phyloP scores from a whole-genome alignment of 2,113 vertebrate genomes.

The Candoia aspera region DNA sequence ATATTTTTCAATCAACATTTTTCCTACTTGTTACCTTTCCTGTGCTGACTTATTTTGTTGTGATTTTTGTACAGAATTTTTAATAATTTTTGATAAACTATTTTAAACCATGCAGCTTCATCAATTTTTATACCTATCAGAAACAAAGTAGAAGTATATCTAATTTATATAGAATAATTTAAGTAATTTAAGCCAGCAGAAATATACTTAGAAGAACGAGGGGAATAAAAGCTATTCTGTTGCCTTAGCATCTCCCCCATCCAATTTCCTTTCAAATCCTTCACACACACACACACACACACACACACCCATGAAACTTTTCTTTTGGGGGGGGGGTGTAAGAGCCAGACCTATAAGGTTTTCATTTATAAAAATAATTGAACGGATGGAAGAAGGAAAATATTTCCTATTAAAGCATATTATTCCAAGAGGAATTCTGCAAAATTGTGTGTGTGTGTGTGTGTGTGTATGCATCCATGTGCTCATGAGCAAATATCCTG shows the following conservation, averaged over 20 bases:
- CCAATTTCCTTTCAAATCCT: conserved; percentile 79
- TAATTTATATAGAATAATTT: conserved; percentile 87
- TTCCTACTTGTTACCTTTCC: conserved; percentile 88
- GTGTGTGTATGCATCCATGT: conserved; percentile 69
- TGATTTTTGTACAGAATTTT: conserved; percentile 94
- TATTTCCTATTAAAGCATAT: conserved; percentile 74
- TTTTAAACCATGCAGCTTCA: conserved; percentile 89
- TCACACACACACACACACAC: conserved; percentile 54
- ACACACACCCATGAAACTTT: conserved; percentile 59
- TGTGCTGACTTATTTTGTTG: conserved; percentile 92
- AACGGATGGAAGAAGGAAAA: conserved; percentile 67
- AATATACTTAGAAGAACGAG: conserved; percentile 83
- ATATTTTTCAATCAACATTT: conserved; percentile 93
- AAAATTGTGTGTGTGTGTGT: conserved; percentile 80
- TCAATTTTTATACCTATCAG: conserved; percentile 87
- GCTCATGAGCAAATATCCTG: conserved; percentile 68
- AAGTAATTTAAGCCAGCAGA: conserved; percentile 87
- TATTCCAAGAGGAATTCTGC: conserved; percentile 73
- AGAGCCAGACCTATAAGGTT: conserved; percentile 63
- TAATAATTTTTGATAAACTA: conserved; percentile 93
- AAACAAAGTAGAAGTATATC: conserved; percentile 85
- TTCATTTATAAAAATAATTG: conserved; percentile 39
- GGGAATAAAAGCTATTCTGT: conserved; percentile 69
- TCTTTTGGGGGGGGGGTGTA: conserved; percentile 14
- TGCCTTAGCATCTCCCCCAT: conserved; percentile 83